A percentile compares a stretch with the other conserved stretches of the same genome.
Evolutionary conservation across 2,888 invertebrate species (phyloP).

Genomic region (Zaprionus lineosus): DNA sequence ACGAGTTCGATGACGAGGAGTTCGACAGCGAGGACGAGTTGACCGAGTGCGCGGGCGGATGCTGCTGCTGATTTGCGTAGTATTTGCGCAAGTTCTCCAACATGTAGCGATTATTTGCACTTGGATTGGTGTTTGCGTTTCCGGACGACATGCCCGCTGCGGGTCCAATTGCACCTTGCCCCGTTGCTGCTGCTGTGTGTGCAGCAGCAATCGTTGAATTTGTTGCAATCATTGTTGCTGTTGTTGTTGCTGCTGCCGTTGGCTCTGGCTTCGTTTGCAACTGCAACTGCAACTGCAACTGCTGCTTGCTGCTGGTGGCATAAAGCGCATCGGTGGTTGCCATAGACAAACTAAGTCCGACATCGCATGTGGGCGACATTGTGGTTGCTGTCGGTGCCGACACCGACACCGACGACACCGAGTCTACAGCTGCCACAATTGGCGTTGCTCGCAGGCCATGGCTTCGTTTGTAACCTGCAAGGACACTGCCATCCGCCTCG

Average conservation of each 20-base stretch:
- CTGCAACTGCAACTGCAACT: slow-evolving; percentile 34
- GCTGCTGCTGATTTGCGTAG: slow-evolving; percentile 78
- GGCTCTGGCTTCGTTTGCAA: slow-evolving; percentile 26
- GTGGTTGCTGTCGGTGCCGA: slow-evolving; percentile 10
- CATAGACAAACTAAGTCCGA: slow-evolving; percentile 39
- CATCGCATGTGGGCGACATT: slow-evolving; percentile 11
- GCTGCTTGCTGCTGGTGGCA: slow-evolving; percentile 60
- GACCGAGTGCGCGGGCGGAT: slow-evolving; percentile 74
- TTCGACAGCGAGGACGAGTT: slow-evolving; percentile 80
- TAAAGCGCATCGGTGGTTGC: slow-evolving; percentile 52
- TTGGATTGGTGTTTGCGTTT: slow-evolving; percentile 42
- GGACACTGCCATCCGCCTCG: slow-evolving; percentile 7
- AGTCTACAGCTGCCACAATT: neutral
- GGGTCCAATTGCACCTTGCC: slow-evolving; percentile 30
- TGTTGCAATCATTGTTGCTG: slow-evolving; percentile 31
- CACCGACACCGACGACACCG: neutral
- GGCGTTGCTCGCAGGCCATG: slow-evolving; percentile 23
- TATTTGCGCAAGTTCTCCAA: slow-evolving; percentile 81
- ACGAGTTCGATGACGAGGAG: slow-evolving; percentile 80
- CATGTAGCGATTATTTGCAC: slow-evolving; percentile 74
- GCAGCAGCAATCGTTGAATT: slow-evolving; percentile 28
- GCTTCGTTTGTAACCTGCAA: slow-evolving; percentile 9
- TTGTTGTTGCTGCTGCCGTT: slow-evolving; percentile 30
- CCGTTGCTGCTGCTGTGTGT: slow-evolving; percentile 32
- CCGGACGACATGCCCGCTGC: slow-evolving; percentile 44